Conservation (phyloP, 2,797 vertebrate species). For the Pampus argenteus region DNA sequence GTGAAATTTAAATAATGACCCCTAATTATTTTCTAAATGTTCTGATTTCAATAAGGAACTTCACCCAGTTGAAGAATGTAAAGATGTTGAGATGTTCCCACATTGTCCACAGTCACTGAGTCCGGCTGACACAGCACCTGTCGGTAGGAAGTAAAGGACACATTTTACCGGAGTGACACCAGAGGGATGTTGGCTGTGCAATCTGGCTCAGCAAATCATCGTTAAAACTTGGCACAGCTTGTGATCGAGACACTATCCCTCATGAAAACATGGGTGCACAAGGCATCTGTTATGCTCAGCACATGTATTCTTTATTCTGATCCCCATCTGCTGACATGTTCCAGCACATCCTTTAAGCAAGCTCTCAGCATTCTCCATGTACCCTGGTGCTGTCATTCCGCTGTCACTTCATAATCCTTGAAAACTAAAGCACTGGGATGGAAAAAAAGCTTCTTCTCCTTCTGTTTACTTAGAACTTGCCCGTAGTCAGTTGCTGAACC, state of each 20-base stretch:
- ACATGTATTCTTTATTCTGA: conserved; percentile 53
- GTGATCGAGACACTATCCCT: conserved; percentile 30
- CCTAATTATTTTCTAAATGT: background rate
- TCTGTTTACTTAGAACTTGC: background rate
- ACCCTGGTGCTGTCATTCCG: background rate
- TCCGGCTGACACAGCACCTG: conserved; percentile 62
- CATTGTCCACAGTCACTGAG: conserved; percentile 2
- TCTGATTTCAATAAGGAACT: background rate
- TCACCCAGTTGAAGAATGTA: background rate
- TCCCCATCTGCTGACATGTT: conserved; percentile 50
- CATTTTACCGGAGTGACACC: conserved; percentile 58
- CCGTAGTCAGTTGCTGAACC: background rate
- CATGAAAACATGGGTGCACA: conserved; percentile 39
- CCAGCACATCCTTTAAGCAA: conserved; percentile 39
- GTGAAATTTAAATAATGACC: background rate
- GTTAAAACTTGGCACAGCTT: conserved; percentile 58
- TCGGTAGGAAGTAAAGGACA: conserved; percentile 33
- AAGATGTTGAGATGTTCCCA: background rate
- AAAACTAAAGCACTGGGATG: conserved; percentile 6
- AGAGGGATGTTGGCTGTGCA: conserved; percentile 58
- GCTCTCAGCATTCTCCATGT: conserved; percentile 16
- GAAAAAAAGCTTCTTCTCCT: background rate
- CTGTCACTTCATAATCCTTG: conserved; percentile 3
- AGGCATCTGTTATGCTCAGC: conserved; percentile 64
- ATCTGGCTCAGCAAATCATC: conserved; percentile 64